Evolutionary conservation across 2,888 invertebrate genomes (phyloP), one percentile per base, ranked within the genome.

Genomic region (Latrodectus hesperus): DNA sequence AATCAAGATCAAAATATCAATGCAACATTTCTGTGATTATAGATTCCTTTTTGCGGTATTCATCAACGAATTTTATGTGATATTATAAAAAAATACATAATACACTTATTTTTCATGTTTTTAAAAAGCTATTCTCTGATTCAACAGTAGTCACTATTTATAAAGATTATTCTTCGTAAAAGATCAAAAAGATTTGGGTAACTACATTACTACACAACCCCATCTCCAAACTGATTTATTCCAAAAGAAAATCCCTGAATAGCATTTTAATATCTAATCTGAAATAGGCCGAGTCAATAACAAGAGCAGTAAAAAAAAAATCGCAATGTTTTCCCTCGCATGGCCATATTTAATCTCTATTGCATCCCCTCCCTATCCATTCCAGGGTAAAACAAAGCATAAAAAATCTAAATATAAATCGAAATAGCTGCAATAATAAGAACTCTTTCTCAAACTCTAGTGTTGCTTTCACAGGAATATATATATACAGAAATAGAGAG

Each of bases 211-310:
- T n/a, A 60, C n/a, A 60, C 14, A 60, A 60, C n/a, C 60, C 60
- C 60, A 16, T 16, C 14, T 16, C 14, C 12, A 60, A 60, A n/a
- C 60, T 60, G 60, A 60, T 60, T 60, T 60, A n/a, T 60, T 16
- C 60, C 60, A 60, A 60, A 60, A 60, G 60, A 16, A 60, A 60
- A 60, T 60, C 60, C 60, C 60, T 10, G n/a, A 60, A 60, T 60
- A 60, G 60, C 60, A 60, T 60, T 60, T 60, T 60, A 60, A 60
- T 60, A 60, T 60, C 60, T 60, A 60, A 60, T 60, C 60, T 60
- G n/a, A 60, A 60, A 60, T 60, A 60, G 60, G n/a, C 60, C 14
- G 60, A n/a, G n/a, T 12, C 60, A 12, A 60, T 60, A 60, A 60
- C 38, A 38, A 38, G n/a, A 60, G n/a, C 60, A 60, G n/a, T 60